Evolutionary conservation across 2,113 vertebrate species (phyloP).

Genomic region (Etia nguti): DNA sequence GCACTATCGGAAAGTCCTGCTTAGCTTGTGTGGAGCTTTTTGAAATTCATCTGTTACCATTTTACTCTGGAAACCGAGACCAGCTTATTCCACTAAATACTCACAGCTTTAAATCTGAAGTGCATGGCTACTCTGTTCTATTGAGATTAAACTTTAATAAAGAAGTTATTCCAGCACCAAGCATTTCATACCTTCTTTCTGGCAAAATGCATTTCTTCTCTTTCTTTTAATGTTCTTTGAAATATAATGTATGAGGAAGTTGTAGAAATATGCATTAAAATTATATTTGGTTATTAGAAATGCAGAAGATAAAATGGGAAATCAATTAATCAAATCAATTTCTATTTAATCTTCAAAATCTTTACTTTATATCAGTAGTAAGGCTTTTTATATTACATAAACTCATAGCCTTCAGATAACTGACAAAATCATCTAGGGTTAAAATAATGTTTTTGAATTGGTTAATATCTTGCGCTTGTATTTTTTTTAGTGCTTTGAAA

Average conservation of each 20-base stretch:
- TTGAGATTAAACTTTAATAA: background rate
- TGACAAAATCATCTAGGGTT: background rate
- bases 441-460: background rate
- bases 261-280: background rate
- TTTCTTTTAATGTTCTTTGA: background rate
- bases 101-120: background rate
- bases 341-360: background rate
- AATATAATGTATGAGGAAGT: background rate
- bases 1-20: constrained; percentile 80
- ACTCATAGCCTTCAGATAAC: background rate
- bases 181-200: background rate
- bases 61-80: background rate
- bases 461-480: background rate
- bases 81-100: background rate
- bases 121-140: background rate
- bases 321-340: no score
- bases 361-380: background rate
- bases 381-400: background rate
- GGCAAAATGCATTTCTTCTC: background rate
- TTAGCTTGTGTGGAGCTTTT: constrained; percentile 77
- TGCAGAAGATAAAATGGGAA: background rate
- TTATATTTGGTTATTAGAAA: background rate
- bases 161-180: background rate
- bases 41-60: background rate
- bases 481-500: background rate